These are phyloP conservation scores for Drosophila watanabei DNA, from an alignment of 1,140 invertebrate species.

Conservation along the genomic window DNA sequence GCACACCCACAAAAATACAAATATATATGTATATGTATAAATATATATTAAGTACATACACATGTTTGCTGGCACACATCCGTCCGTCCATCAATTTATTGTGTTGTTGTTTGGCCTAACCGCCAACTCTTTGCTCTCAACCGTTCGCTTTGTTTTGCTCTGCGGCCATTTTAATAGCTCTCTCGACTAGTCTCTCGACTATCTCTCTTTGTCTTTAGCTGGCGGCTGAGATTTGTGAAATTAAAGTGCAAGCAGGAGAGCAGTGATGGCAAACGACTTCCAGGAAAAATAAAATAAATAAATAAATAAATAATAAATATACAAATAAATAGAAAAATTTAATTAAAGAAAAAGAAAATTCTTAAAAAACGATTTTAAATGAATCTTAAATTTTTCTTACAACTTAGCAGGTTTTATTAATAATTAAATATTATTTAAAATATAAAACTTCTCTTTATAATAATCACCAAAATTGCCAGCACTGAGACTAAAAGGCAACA, in stretches of 20 bases:
- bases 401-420: too few relatives aligned
- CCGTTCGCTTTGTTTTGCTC: conserved; percentile 67
- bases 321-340: not conserved
- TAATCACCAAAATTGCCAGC: not conserved
- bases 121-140: conserved; percentile 53
- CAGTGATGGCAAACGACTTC: not conserved
- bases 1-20: not conserved
- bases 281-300: not conserved
- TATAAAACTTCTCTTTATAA: not conserved
- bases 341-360: too few relatives aligned
- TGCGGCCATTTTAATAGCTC: conserved; percentile 75
- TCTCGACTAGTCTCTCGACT: conserved; percentile 73
- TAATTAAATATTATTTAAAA: too few relatives aligned
- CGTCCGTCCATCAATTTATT: conserved; percentile 73
- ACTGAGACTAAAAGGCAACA: not conserved
- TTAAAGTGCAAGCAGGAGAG: conserved; percentile 58
- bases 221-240: conserved; percentile 65
- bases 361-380: too few relatives aligned
- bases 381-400: too few relatives aligned
- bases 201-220: conserved; percentile 30
- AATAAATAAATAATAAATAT: not conserved
- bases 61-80: conserved; percentile 74
- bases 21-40: not conserved
- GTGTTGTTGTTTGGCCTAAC: conserved; percentile 75
- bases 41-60: conserved; percentile 23